Conservation (phyloP, 2,113 vertebrate genomes). For the Hyperoodon ampullatus region DNA sequence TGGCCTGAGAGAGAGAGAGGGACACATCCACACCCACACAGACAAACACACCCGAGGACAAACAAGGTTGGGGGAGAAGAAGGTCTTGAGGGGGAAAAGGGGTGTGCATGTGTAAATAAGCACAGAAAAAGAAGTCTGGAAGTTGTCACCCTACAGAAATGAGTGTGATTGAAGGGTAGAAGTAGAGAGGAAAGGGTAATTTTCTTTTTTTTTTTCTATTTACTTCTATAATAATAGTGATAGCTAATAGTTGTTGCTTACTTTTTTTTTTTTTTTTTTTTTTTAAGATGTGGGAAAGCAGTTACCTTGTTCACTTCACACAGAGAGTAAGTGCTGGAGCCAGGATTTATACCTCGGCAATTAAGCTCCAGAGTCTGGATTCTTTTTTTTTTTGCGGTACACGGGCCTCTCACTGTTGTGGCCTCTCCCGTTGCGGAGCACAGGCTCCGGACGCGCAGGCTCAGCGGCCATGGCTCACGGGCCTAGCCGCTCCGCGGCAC, state of each 20-base stretch:
- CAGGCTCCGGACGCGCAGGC: too few species aligned
- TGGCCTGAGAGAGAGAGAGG: not conserved
- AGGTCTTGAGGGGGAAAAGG: not conserved
- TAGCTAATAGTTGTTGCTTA: not conserved
- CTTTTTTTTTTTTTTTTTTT: not conserved
- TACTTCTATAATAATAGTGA: not conserved
- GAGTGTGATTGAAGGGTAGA: not conserved
- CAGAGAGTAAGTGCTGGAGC: not conserved
- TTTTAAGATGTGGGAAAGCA: not conserved
- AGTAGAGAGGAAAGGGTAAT: not conserved
- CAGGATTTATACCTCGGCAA: not conserved
- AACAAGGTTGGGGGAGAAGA: not conserved
- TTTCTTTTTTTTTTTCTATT: not conserved
- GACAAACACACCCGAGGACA: not conserved
- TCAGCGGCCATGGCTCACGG: too few species aligned
- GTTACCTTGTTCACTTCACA: not conserved
- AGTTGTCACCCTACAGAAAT: not conserved
- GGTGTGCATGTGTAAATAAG: not conserved
- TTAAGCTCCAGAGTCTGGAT: not conserved
- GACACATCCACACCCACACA: not conserved
- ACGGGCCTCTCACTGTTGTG: too few species aligned
- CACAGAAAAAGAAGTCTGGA: not conserved
- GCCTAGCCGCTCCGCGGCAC: too few species aligned
- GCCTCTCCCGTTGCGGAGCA: too few species aligned
- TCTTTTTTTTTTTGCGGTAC: not conserved